Evolutionary conservation across 2,888 invertebrate genomes (phyloP), one percentile per base, ranked within the genome.

Genomic region (Arrhopalites spinosus): DNA sequence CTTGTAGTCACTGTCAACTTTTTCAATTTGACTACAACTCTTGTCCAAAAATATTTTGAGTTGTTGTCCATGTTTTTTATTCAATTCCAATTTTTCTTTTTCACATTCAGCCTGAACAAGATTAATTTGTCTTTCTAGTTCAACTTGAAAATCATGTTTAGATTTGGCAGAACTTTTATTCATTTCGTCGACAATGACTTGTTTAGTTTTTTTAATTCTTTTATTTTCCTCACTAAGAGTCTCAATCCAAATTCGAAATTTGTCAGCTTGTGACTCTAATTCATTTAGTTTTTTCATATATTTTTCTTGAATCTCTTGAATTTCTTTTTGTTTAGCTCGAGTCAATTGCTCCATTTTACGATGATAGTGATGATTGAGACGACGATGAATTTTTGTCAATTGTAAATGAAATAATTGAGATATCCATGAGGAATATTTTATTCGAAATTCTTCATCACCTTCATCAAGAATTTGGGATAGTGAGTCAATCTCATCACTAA

Each of bases 401-500:
- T 78, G 78, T 7, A 78, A 53, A 20, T 76, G 67, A 47, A 78
- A 78, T 15, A 78, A 53, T 29, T 76, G 45, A 0, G 70, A 25
- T 27, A 78, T 73, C 78, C 78, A 78, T 1, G 73, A 43, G 11
- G 76, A 78, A 43, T 78, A 76, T 66, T 78, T 78, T 17, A 1
- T 45, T 17, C 74, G 53, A 30, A 78, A 78, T 36, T 75, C 78
- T 20, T 76, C 74, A 25, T 63, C 61, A 27, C 76, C 73, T 29
- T 27, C 43, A 29, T 73, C 64, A 0, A 78, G 53, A n/a, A 78
- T 78, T 36, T 75, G 47, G 1, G 64, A 20, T 3, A 78, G 27
- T 36, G 36, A n/a, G n/a, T n/a, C n/a, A 43, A 47, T 69, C 25
- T 75, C 64, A n/a, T 75, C 78, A 17, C 43, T 50, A 7, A 30